Conservation (phyloP, 1,140 invertebrate species). For the Lordiphosa stackelbergi region DNA sequence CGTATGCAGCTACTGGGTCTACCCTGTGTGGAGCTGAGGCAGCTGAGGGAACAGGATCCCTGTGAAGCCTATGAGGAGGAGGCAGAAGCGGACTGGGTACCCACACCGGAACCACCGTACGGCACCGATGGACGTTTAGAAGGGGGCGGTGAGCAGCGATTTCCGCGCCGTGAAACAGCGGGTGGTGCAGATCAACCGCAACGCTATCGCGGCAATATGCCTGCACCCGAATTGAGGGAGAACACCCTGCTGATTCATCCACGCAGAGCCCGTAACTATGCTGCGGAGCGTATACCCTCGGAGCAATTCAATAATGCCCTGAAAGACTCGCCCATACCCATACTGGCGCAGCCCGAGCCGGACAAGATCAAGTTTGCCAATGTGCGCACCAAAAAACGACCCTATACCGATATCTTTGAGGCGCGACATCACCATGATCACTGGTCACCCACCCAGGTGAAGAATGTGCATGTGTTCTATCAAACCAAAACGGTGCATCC, state of each 20-base stretch:
- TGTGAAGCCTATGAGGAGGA: conserved; percentile 46
- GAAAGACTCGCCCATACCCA: conserved; percentile 28
- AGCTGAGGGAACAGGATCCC: conserved; percentile 27
- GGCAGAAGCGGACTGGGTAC: conserved; percentile 62
- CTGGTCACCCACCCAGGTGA: conserved; percentile 62
- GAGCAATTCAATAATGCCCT: conserved; percentile 49
- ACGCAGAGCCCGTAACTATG: conserved; percentile 46
- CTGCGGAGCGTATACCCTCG: conserved; percentile 48
- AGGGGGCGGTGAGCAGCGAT: conserved; percentile 13
- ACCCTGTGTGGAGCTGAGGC: conserved; percentile 43
- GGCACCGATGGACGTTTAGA: conserved; percentile 5
- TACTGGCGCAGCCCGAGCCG: conserved; percentile 45
- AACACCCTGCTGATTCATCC: conserved; percentile 61
- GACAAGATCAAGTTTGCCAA: conserved; percentile 53
- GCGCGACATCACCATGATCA: conserved; percentile 73
- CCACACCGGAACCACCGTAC: conserved; percentile 29
- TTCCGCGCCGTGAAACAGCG: not conserved
- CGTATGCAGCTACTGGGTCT: conserved; percentile 62
- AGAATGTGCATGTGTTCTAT: conserved; percentile 64
- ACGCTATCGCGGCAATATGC: conserved; percentile 60
- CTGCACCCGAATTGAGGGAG: conserved; percentile 55
- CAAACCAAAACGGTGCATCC: conserved; percentile 57
- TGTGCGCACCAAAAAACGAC: conserved; percentile 40
- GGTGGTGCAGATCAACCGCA: conserved; percentile 9
- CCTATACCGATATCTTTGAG: conserved; percentile 52